Conservation (phyloP, 2,888 invertebrate genomes). For the Steromphala cineraria region DNA sequence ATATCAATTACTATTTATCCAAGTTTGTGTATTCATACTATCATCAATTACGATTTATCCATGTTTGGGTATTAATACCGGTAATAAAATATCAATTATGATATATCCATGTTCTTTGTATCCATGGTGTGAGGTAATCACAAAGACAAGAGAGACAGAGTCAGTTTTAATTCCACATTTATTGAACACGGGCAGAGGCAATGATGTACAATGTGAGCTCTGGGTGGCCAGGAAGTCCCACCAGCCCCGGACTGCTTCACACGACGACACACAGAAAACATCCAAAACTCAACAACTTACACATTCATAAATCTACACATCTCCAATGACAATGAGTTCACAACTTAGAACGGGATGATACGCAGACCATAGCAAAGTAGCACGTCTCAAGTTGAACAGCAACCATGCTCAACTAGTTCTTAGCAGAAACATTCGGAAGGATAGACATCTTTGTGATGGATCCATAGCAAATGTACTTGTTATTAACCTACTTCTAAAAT, state of each 20-base stretch:
- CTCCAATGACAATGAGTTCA: slow-evolving; percentile 4
- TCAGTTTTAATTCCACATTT: slow-evolving; percentile 10
- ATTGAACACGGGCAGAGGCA: slow-evolving; percentile 18
- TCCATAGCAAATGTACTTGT: too few species aligned
- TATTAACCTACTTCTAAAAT: too few species aligned
- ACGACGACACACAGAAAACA: slow-evolving; percentile 8
- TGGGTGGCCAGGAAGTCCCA: neutral
- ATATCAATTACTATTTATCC: too few species aligned
- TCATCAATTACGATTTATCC: too few species aligned
- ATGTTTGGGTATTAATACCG: too few species aligned
- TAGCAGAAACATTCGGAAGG: too few species aligned
- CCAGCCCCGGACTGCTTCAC: slow-evolving; percentile 6
- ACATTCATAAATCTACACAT: slow-evolving; percentile 19
- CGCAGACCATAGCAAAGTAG: neutral
- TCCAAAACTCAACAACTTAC: slow-evolving; percentile 12
- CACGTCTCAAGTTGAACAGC: too few species aligned
- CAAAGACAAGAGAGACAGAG: neutral
- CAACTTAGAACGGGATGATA: slow-evolving; percentile 7
- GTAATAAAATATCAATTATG: too few species aligned
- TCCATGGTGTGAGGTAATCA: neutral
- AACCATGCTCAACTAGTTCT: too few species aligned
- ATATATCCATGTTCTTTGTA: too few species aligned
- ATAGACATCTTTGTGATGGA: too few species aligned
- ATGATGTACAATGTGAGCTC: neutral
- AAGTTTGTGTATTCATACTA: too few species aligned